Evolutionary conservation across 2,797 vertebrate genomes (phyloP), one percentile per base, ranked within the genome.

Genomic region (Chrysocyon brachyurus): DNA sequence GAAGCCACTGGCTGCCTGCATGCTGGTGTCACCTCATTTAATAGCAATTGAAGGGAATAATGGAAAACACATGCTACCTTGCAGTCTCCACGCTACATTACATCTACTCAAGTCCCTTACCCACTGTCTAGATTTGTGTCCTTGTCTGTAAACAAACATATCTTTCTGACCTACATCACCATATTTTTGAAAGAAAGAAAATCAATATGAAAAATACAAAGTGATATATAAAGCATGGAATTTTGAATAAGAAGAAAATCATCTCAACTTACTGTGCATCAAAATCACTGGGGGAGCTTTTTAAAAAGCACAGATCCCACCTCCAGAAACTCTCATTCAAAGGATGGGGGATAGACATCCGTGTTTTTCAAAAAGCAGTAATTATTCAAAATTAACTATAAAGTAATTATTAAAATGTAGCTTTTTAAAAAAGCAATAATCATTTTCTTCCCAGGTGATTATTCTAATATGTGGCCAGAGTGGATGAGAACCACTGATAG

Each of bases 111-210:
- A 49, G 59, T 57, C n/a, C 63, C 56, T 72, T 28, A 40, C 28
- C 64, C 6, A 66, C 6, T 82, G 49, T 79, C 24, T 31, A 14
- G 16, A 36, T n/a, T 10, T 72, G 16, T 59, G 81, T 75, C 61
- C 78, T 82, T 59, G n/a, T 82, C 95, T 79, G 64, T 56, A 52
- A 75, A 63, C 6, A 46, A 56, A 28, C 61, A 16, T 24, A 6
- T 57, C 56, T 95, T 85, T 79, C 81, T 94, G 49, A 91, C 12
- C 4, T 85, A 79, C 31, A n/a, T 85, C 56, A 1, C 3, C 4
- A 40, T 73, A 9, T n/a, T 95, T 96, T 63, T 40, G n/a, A 64
- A 36, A 83, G 36, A 92, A 94, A 59, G 15, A 70, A 93, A 96
- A 91, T 89, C 91, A 75, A 61, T 28, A 31, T 19, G 26, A 94